Conservation (phyloP, 2,888 invertebrate species). For the Arenicola marina region DNA sequence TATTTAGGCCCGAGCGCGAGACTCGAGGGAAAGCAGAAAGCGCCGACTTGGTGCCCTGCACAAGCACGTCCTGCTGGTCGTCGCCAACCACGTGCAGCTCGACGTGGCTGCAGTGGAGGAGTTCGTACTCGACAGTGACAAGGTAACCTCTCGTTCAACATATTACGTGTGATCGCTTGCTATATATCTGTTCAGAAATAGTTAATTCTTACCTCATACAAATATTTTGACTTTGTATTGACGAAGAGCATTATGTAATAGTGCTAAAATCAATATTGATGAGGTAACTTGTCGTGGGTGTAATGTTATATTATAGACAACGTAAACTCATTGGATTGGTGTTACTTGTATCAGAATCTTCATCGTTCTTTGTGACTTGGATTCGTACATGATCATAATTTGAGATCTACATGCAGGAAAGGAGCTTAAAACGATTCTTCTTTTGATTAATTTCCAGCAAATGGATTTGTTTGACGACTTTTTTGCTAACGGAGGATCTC, state of each 20-base stretch:
- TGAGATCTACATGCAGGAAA: no score
- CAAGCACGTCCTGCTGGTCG: conserved; percentile 72
- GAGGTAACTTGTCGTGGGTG: neutral
- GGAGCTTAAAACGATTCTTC: no score
- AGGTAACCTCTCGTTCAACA: conserved; percentile 50
- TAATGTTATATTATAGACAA: no score
- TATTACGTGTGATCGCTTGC: no score
- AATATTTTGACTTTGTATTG: no score
- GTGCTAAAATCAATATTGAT: neutral
- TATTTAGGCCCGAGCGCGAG: conserved; percentile 67
- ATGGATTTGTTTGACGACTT: conserved; percentile 59
- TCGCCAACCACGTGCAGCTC: conserved; percentile 61
- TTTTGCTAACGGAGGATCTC: conserved; percentile 67
- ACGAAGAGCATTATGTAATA: neutral
- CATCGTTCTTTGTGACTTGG: no score
- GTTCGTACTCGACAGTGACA: conserved; percentile 73
- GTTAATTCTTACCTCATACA: no score
- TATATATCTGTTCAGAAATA: no score
- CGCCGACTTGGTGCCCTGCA: conserved; percentile 66
- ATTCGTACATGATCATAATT: no score
- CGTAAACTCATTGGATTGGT: no score
- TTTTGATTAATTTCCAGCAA: conserved; percentile 42
- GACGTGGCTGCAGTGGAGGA: conserved; percentile 66
- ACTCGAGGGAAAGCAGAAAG: conserved; percentile 64
- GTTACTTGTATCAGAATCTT: no score